Evolutionary conservation across 2,113 vertebrate genomes (phyloP).

Genomic region (Microcebus jonahi): DNA sequence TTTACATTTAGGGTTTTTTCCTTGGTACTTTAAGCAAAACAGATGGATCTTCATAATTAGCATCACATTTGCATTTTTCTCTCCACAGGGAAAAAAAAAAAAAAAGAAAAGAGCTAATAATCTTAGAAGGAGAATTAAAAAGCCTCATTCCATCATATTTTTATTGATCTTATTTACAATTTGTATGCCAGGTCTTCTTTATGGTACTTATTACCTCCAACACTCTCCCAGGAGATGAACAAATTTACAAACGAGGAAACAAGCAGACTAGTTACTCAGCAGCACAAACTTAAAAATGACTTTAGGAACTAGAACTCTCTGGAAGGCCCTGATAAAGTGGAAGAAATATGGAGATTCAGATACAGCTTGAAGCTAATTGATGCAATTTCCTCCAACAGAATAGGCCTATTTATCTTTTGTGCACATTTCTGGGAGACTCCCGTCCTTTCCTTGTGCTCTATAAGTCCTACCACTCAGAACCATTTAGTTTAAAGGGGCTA

Average conservation of each 20-base stretch:
- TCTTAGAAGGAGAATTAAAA: slow-evolving; percentile 68
- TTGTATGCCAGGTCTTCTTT: slow-evolving; percentile 32
- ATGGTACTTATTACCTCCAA: neutral
- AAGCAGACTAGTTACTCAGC: neutral
- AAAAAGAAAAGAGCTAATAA: slow-evolving; percentile 61
- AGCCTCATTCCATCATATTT: slow-evolving; percentile 58
- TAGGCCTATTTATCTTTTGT: neutral
- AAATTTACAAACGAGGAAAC: neutral
- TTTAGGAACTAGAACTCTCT: neutral
- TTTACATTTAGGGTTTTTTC: slow-evolving; percentile 6
- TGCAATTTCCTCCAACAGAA: neutral
- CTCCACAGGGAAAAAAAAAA: neutral
- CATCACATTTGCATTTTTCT: slow-evolving; percentile 77
- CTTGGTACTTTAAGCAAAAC: slow-evolving; percentile 55
- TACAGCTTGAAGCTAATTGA: neutral
- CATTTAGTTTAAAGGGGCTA: neutral
- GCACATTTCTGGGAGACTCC: neutral
- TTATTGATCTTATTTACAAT: slow-evolving; percentile 73
- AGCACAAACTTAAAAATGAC: neutral
- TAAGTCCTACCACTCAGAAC: neutral
- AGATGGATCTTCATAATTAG: slow-evolving; percentile 78
- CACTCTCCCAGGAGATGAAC: neutral
- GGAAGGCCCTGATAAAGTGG: neutral
- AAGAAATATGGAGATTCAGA: neutral
- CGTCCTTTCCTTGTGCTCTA: neutral